Percentiles rank a stretch among this genome's conserved stretches.
These are phyloP conservation scores for Philhelius pedissequus DNA, from an alignment of 2,888 invertebrate genomes.

Conservation along the genomic window DNA sequence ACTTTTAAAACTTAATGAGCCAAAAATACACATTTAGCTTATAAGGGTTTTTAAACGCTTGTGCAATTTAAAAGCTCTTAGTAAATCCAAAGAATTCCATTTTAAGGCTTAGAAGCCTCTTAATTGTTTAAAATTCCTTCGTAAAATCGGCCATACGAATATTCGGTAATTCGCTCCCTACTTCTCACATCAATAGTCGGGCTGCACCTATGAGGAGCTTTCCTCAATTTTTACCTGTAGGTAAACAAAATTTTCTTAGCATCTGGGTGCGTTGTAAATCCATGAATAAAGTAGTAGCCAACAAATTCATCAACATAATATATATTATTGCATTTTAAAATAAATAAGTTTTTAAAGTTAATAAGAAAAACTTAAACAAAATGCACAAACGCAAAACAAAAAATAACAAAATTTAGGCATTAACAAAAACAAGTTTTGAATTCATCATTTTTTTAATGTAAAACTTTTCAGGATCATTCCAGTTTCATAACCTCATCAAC, in stretches of 20 bases:
- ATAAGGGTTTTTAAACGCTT: too few species aligned
- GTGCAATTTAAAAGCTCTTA: too few species aligned
- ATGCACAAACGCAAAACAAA: not conserved
- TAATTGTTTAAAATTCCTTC: too few species aligned
- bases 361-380: not conserved
- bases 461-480: not conserved
- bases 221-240: not conserved
- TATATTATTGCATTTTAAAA: not conserved
- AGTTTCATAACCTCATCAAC: not conserved
- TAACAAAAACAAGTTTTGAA: not conserved
- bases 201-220: not conserved
- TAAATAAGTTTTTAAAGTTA: not conserved
- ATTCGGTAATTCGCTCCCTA: not conserved
- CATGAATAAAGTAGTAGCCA: too few species aligned
- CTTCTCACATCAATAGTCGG: not conserved
- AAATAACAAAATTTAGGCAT: not conserved
- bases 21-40: too few species aligned
- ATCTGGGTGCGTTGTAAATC: not conserved
- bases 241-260: not conserved
- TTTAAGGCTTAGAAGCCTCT: too few species aligned
- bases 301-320: not conserved
- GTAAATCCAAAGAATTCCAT: too few species aligned
- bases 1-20: too few species aligned
- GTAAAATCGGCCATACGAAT: too few species aligned
- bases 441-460: not conserved